Base-by-base conservation (phyloP, 2,888 invertebrate genomes). In the Cryptus viduatorius region DNA sequence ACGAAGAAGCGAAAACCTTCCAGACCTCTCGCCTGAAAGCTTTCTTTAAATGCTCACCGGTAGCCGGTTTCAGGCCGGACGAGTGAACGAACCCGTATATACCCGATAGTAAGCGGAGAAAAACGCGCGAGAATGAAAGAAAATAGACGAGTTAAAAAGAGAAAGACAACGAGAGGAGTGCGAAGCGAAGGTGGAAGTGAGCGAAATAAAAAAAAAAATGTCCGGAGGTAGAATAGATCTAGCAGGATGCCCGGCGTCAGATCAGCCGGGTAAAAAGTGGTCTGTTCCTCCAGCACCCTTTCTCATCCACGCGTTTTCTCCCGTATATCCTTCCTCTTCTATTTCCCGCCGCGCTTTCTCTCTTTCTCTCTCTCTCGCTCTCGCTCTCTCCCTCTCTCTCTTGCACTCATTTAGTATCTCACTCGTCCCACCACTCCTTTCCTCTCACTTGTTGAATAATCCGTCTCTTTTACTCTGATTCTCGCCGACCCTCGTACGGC, bases 251-350 rank as follows among this genome's bases (percentile, higher is more conserved):
- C 75, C 83, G 69, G 77, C 82, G 76, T 84, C 69, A 84, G 88
- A 87, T 87, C 85, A 84, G 85, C 82, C 78, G 83, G 84, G 82
- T 87, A 86, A 86, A 87, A 85, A 83, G 84, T 59, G 73, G 76
- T 85, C 78, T 86, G 83, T 82, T 84, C 69, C 80, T 61, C 85
- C 75, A 53, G 69, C 82, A 77, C 79, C 84, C 82, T 87, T 84
- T 83, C 83, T 84, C 82, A 80, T 83, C 81, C 82, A 44, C 68
- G 65, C 59, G 68, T 37, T 61, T 53, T 53, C 59, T 48, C n/a
- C 44, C 56, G 61, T 12, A 4, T 50, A 46, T 8, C 64, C 37
- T 48, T 31, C 42, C 46, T 24, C 64, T 56, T 12, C 29, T 50
- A 61, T 29, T 53, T 59, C 31, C 53, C 50, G 4, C 46, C 24